Percentiles rank a stretch among this genome's conserved stretches.
Conservation (phyloP, 1,140 invertebrate species). For the Drosophila teissieri region DNA sequence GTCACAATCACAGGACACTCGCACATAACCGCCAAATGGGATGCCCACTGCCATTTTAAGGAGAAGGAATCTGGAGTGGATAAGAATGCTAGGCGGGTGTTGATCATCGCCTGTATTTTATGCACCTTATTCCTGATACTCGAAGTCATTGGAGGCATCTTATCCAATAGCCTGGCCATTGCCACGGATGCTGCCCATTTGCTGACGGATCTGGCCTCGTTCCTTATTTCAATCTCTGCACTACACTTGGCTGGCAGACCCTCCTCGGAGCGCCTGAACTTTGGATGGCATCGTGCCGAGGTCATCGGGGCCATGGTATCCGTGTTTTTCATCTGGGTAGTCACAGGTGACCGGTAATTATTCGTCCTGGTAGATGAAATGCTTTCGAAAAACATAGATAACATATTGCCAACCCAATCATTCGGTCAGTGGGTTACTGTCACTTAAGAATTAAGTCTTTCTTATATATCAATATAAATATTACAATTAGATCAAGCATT, state of each 20-base stretch:
- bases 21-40: slow-evolving; percentile 42
- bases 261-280: slow-evolving; percentile 89
- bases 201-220: slow-evolving; percentile 92
- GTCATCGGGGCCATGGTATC: slow-evolving; percentile 88
- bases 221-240: slow-evolving; percentile 91
- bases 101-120: slow-evolving; percentile 86
- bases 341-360: slow-evolving; percentile 86
- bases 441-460: too few species aligned
- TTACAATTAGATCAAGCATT: too few species aligned
- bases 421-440: too few species aligned
- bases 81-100: slow-evolving; percentile 85
- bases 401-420: too few species aligned
- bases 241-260: slow-evolving; percentile 88
- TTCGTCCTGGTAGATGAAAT: not conserved
- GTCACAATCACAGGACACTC: slow-evolving; percentile 55
- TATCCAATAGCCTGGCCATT: slow-evolving; percentile 92
- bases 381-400: not conserved
- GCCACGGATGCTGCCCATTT: slow-evolving; percentile 94
- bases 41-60: slow-evolving; percentile 90
- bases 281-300: slow-evolving; percentile 88
- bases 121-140: slow-evolving; percentile 88
- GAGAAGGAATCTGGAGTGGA: slow-evolving; percentile 85
- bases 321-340: slow-evolving; percentile 92
- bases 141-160: slow-evolving; percentile 89
- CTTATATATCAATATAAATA: too few species aligned